Base-by-base conservation (phyloP, 2,113 vertebrate genomes). In the Osmerus mordax region DNA sequence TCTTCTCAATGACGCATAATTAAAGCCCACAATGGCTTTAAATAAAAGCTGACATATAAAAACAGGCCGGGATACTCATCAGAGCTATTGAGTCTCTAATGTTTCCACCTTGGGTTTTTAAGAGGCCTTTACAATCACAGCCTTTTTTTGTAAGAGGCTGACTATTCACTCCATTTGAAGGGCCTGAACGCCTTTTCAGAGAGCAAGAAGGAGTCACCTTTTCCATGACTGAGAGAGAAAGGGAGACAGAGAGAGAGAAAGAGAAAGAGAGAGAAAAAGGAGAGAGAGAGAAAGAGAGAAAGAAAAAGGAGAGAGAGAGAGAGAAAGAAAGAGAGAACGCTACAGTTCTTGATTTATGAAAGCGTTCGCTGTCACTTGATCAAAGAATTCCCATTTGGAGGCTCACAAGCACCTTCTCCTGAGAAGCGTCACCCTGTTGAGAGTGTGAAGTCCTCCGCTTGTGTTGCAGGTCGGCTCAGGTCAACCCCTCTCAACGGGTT, bases 1-100 rank as follows among this genome's bases (percentile, higher is more conserved):
- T 80, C 75, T 78, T 72, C 60, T 61, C 69, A 70, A 55, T 70
- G n/a, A 54, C 59, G 14, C 67, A 70, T 60, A 47, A 69, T 74
- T 73, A 75, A 71, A 81, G 54, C n/a, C 13, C 70, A 67, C 67
- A 71, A 69, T 56, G 52, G 55, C 36, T 64, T 77, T 64, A 55
- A 68, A 67, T 36, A 52, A 76, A 66, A 72, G 61, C 32, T 63
- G 28, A 80, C 36, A 32, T 56, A 56, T 65, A 18, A 69, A 69
- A 67, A 68, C 65, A 63, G 71, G 58, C 71, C 21, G 62, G 59
- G 60, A 63, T 62, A 60, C 66, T 77, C 62, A 64, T 67, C 65
- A 67, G 56, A 68, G 41, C 12, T 41, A 75, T 67, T 70, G 68
- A 8, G n/a, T 77, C 21, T 54, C 56, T 53, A n/a, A 65, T 52